Evolutionary conservation across 2,113 vertebrate species (phyloP), one percentile per base, ranked within the genome.

Genomic region (Chaetops frenatus): DNA sequence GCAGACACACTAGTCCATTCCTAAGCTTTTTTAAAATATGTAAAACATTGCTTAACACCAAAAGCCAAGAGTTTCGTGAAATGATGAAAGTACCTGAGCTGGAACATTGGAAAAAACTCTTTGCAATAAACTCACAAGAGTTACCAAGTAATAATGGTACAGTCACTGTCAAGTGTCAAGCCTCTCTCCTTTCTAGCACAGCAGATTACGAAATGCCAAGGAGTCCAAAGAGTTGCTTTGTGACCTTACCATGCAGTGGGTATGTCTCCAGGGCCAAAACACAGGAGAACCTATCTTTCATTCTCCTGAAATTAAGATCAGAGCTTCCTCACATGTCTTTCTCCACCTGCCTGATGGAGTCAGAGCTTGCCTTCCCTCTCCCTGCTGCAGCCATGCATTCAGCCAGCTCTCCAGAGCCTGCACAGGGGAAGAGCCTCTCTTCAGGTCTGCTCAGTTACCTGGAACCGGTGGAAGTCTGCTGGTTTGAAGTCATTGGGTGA

Each of bases 401-500:
- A 66, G 66, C 13, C 2, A 1, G 38, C 72, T 61, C 73, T 20
- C 35, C 51, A 29, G 16, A 17, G 1, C 20, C 56, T 58, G 61
- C 22, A 29, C 28, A 31, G 4, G 20, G 19, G 8, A n/a, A 84
- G 53, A 67, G 17, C 22, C 70, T 7, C 54, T 42, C 27, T 40
- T 45, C 1, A 7, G 47, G 36, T 18, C 20, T 6, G 42, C 3
- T 60, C 8, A 58, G 94, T 97, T 96, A 99, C 99, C 99, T 99
- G 99, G 97, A 99, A 99, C 27, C 99, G 98, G 65, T 99, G 99
- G 96, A 99, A 99, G 90, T 99, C 99, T 28, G 98, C 96, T 1
- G 99, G 99, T 96, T 99, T 99, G 98, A 97, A 98, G 96, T 99
- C 99, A 17, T 99, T 99, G 7, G 99, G 99, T 0, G 99, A 99